Evolutionary conservation across 2,113 vertebrate species (phyloP).

Genomic region (Aleadryas rufinucha): DNA sequence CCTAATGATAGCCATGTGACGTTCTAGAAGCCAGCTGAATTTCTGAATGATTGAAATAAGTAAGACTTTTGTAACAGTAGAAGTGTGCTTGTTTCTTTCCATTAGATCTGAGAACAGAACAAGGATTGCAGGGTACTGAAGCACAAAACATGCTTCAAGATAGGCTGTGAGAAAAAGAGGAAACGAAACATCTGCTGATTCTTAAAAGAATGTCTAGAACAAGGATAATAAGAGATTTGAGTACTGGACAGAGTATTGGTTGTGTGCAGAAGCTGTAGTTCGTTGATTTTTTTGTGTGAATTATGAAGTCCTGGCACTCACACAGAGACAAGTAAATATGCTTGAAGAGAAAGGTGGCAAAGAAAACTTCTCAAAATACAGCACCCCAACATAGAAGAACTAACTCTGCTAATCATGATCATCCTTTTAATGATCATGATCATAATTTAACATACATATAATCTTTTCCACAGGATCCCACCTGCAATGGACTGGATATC

Average conservation of each 20-base stretch:
- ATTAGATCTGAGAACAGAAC: neutral
- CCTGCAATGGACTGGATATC: neutral
- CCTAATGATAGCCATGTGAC: neutral
- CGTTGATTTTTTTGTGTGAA: rapidly evolving
- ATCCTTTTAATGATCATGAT: neutral
- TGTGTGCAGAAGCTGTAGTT: neutral
- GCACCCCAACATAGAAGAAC: neutral
- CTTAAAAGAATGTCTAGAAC: neutral
- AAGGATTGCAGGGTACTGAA: neutral
- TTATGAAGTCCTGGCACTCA: neutral
- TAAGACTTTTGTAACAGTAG: neutral
- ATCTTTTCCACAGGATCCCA: neutral
- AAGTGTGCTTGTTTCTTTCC: neutral
- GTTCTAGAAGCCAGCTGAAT: neutral
- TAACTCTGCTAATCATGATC: neutral
- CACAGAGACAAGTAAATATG: neutral
- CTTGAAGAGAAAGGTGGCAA: neutral
- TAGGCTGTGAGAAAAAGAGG: neutral
- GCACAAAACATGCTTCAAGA: neutral
- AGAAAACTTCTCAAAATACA: neutral
- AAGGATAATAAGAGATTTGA: neutral
- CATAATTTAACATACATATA: too few species aligned
- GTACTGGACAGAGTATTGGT: neutral
- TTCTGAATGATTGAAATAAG: neutral
- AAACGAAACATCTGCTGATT: neutral